These are phyloP conservation scores for Pristionchus fissidentatus DNA, from an alignment of 2,888 invertebrate species.

Conservation along the genomic window DNA sequence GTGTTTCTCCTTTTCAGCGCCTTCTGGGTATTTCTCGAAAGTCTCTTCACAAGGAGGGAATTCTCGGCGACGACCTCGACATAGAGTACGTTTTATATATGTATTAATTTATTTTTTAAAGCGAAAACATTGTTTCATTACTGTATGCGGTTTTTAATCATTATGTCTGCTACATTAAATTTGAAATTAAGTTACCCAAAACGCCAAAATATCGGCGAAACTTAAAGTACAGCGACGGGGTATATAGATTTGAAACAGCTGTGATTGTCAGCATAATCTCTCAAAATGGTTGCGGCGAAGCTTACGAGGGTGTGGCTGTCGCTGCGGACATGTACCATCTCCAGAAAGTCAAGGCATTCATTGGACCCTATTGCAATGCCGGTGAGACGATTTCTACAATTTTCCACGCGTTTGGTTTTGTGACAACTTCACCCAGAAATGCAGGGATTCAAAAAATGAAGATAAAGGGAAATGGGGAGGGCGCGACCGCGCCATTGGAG, in stretches of 20 bases:
- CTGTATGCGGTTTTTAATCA: too few relatives aligned
- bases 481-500: too few relatives aligned
- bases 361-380: slow-evolving; percentile 65
- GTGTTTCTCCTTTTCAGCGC: too few relatives aligned
- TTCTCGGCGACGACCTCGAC: slow-evolving; percentile 25
- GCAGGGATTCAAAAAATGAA: background rate
- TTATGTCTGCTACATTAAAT: too few relatives aligned
- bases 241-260: too few relatives aligned
- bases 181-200: too few relatives aligned
- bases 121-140: too few relatives aligned
- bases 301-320: slow-evolving; percentile 64
- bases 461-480: background rate
- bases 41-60: slow-evolving; percentile 33
- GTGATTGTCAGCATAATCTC: slow-evolving; percentile 58
- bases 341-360: slow-evolving; percentile 66
- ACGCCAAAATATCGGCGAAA: too few relatives aligned
- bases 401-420: too few relatives aligned
- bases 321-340: slow-evolving; percentile 66
- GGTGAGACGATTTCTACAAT: slow-evolving; percentile 37
- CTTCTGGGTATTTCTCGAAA: background rate
- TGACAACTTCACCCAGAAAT: too few relatives aligned
- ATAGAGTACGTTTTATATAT: background rate
- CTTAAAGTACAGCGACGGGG: too few relatives aligned
- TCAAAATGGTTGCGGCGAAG: slow-evolving; percentile 63
- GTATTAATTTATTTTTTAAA: too few relatives aligned